Evolutionary conservation across 2,888 invertebrate genomes (phyloP), one percentile per base, ranked within the genome.

Genomic region (Eupithecia abbreviata): DNA sequence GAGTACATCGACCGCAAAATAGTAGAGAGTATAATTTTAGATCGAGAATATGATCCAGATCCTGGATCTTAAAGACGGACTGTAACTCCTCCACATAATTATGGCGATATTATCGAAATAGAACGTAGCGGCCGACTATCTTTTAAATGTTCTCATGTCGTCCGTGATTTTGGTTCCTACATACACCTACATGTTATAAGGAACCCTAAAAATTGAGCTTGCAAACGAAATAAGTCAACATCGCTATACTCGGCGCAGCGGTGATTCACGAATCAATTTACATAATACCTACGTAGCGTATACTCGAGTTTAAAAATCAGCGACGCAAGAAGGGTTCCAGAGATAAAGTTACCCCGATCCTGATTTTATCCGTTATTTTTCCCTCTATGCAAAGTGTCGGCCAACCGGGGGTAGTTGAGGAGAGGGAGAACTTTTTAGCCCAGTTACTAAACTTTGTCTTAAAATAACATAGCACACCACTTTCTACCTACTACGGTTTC

Each of bases 231-330:
- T 85, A 85, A 84, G 84, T 82, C 82, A 82, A 81, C 80, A 77
- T 76, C 75, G 81, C 75, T 80, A 77, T 82, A 84, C 75, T 73
- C 70, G 42, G 49, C 73, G 75, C 78, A 73, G 81, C 85, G 84
- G 86, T 87, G 84, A 87, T 86, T 89, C 86, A 81, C 79, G 86
- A 88, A 89, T 89, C 87, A 86, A 90, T 90, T 91, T 90, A 85
- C 90, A 90, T 90, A 90, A 89, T 87, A 88, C 30, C 30, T 30
- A 30, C 87, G 87, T 85, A 83, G 83, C 85, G 84, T 86, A 84
- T 85, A 88, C 88, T 88, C 83, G 87, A 90, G 88, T 92, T 90
- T 90, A 87, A 91, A 91, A 91, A 90, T 90, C 89, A 85, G 85
- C 84, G 83, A 85, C 86, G 84, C 85, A 87, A 89, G 88, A 87